Conservation (phyloP, 2,797 vertebrate genomes). For the Novumbra hubbsi region DNA sequence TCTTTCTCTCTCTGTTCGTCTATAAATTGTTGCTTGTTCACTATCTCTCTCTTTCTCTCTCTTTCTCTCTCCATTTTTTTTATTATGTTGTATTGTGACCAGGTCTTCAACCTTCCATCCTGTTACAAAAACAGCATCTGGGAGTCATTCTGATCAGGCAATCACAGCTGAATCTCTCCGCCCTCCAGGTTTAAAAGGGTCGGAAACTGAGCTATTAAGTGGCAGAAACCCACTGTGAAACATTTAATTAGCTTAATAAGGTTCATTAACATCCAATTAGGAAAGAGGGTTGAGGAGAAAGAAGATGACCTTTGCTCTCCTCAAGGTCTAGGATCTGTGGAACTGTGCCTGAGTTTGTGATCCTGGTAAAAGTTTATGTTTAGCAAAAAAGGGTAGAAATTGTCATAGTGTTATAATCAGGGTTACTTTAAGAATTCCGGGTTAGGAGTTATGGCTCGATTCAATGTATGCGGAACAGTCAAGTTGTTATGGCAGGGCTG, state of each 20-base stretch:
- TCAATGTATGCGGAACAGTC: too few species aligned
- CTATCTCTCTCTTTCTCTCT: background rate
- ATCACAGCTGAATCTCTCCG: conserved; percentile 26
- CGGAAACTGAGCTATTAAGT: conserved; percentile 36
- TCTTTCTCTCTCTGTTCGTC: background rate
- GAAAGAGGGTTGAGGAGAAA: conserved; percentile 47
- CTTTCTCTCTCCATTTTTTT: conserved; percentile 13
- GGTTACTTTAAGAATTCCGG: too few species aligned
- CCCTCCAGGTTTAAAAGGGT: conserved; percentile 29
- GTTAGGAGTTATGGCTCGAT: too few species aligned
- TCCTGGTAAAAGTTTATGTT: too few species aligned
- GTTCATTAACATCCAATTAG: conserved; percentile 72
- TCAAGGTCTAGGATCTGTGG: conserved; percentile 12
- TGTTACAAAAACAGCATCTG: conserved; percentile 41
- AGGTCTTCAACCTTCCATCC: background rate
- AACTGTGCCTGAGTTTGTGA: too few species aligned
- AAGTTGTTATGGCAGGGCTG: too few species aligned
- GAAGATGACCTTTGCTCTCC: conserved; percentile 62
- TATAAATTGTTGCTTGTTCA: background rate
- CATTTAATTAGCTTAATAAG: conserved; percentile 70
- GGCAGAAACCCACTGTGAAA: conserved; percentile 34
- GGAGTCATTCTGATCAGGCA: conserved; percentile 46
- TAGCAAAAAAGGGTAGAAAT: too few species aligned
- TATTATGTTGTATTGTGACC: conserved; percentile 29
- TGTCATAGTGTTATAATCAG: too few species aligned